Evolutionary conservation across 2,113 vertebrate species (phyloP).

Genomic region (Trichomycterus rosablanca): DNA sequence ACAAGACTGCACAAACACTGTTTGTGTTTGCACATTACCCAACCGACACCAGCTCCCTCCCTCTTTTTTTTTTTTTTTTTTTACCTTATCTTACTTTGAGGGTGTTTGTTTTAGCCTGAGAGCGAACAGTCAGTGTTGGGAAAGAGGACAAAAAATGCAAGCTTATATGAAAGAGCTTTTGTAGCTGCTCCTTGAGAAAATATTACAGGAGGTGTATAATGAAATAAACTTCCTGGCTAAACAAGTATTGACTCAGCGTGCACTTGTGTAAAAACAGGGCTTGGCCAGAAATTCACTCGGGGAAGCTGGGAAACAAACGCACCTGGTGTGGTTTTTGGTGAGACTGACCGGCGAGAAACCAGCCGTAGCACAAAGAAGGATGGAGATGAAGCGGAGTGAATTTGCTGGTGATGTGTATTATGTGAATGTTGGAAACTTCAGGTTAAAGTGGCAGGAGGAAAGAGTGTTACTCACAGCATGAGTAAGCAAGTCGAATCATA

Average conservation of each 20-base stretch:
- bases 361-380: no score
- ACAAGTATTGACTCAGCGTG: constrained; percentile 57
- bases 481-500: no score
- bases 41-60: constrained; percentile 54
- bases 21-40: constrained; percentile 76
- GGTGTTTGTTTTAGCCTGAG: constrained; percentile 67
- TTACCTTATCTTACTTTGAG: constrained; percentile 72
- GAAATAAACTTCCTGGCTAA: constrained; percentile 66
- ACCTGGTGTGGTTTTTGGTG: constrained; percentile 44
- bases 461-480: background rate
- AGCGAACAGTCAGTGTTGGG: constrained; percentile 62
- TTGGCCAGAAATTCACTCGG: constrained; percentile 43
- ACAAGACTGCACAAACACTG: constrained; percentile 70
- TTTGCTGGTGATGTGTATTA: background rate
- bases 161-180: constrained; percentile 56
- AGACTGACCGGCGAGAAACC: no score
- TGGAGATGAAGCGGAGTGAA: background rate
- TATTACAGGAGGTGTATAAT: constrained; percentile 66
- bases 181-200: constrained; percentile 68
- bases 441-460: background rate
- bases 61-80: no score
- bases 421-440: background rate
- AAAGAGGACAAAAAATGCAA: constrained; percentile 30
- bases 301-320: constrained; percentile 55
- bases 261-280: constrained; percentile 24